Evolutionary conservation across 1,140 invertebrate species (phyloP).

Genomic region (Capitella teleta): DNA sequence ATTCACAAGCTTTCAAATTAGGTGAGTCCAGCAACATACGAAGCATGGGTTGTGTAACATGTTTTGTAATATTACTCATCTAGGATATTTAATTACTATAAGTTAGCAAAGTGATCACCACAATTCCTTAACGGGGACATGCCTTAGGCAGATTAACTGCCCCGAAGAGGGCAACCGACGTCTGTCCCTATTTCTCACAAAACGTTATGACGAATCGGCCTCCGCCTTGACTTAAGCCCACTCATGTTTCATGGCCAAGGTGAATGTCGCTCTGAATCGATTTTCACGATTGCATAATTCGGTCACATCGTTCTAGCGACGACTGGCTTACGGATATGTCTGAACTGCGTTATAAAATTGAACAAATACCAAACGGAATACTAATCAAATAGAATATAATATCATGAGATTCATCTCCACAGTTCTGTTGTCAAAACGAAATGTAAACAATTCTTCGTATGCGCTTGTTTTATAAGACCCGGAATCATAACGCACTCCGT

Average conservation of each 20-base stretch:
- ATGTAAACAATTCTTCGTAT: too few relatives aligned
- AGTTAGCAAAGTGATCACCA: not conserved
- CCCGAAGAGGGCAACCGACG: too few relatives aligned
- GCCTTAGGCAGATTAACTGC: too few relatives aligned
- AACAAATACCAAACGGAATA: not conserved
- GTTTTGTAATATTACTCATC: not conserved
- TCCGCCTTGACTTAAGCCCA: too few relatives aligned
- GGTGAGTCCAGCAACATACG: slow-evolving; percentile 43
- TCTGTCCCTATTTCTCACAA: too few relatives aligned
- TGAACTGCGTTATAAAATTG: not conserved
- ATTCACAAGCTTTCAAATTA: slow-evolving; percentile 50
- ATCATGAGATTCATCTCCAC: too few relatives aligned
- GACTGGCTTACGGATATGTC: not conserved
- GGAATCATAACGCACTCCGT: not conserved
- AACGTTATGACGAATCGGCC: too few relatives aligned
- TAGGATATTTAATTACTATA: not conserved
- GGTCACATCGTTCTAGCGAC: not conserved
- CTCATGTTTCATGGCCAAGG: too few relatives aligned
- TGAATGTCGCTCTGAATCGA: slow-evolving; percentile 1
- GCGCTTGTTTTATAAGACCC: not conserved
- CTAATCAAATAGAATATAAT: not conserved
- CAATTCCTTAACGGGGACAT: slow-evolving; percentile 1
- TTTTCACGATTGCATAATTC: not conserved
- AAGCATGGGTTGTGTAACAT: not conserved
- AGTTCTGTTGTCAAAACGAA: too few relatives aligned